These are phyloP conservation scores for Sinosuthora webbiana DNA, from an alignment of 2,113 vertebrate genomes.

Conservation along the genomic window DNA sequence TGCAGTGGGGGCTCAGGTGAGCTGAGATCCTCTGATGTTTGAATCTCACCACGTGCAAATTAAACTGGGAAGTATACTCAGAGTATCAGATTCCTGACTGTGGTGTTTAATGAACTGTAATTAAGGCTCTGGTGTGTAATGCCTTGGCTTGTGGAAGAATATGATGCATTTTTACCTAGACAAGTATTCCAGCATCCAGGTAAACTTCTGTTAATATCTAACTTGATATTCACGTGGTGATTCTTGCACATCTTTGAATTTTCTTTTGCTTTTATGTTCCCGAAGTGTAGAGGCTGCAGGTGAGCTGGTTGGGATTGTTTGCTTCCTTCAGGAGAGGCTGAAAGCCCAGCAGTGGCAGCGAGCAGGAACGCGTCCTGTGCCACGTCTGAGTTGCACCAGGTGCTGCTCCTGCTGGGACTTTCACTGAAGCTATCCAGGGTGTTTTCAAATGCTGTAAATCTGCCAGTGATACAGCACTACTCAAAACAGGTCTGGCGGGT, in stretches of 20 bases:
- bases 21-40: background rate
- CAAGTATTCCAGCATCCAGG: background rate
- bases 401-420: background rate
- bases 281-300: background rate
- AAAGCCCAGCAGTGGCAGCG: background rate
- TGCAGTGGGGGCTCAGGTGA: background rate
- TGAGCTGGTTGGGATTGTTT: background rate
- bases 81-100: background rate
- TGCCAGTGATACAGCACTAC: background rate
- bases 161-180: background rate
- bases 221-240: background rate
- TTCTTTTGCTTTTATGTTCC: background rate
- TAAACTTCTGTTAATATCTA: background rate
- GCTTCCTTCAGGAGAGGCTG: background rate
- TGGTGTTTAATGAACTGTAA: background rate
- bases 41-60: background rate
- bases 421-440: background rate
- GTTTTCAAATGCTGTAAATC: background rate
- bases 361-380: rapidly evolving
- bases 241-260: background rate
- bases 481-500: background rate
- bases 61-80: background rate
- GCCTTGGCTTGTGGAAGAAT: background rate
- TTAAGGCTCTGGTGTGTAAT: background rate
- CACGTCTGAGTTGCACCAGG: rapidly evolving